Percentiles rank a stretch among this genome's conserved stretches.
These are phyloP conservation scores for Drosophila micromelanica DNA, from an alignment of 1,140 invertebrate species.

Conservation along the genomic window DNA sequence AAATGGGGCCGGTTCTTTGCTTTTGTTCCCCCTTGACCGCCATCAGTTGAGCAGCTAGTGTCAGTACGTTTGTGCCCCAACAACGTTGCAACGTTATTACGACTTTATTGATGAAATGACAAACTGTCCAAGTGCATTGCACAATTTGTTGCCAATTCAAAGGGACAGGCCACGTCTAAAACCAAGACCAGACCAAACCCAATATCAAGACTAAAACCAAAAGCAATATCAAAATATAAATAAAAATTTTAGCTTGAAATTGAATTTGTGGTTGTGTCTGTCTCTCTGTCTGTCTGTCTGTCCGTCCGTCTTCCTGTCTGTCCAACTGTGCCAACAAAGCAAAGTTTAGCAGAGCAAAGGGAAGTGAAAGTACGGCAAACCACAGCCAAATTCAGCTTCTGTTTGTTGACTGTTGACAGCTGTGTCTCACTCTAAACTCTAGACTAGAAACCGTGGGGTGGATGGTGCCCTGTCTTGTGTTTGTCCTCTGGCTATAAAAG, in stretches of 20 bases:
- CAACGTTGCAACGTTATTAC: neutral
- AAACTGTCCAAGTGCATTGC: neutral
- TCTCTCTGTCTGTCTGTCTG: neutral
- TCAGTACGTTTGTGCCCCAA: too few species aligned
- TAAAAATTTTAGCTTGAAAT: neutral
- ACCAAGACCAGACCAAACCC: too few species aligned
- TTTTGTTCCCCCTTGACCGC: too few species aligned
- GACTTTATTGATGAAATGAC: neutral
- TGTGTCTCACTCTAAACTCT: neutral
- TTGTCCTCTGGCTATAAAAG: neutral
- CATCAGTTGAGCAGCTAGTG: too few species aligned
- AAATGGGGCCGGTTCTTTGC: neutral
- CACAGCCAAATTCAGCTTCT: conserved; percentile 2
- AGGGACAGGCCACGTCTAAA: neutral
- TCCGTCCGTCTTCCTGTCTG: neutral
- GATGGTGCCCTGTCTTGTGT: neutral
- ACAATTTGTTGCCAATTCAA: neutral
- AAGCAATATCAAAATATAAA: neutral
- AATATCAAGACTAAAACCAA: neutral
- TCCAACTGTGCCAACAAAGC: neutral
- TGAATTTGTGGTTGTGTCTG: conserved; percentile 4
- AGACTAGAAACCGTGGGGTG: too few species aligned
- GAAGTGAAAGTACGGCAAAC: too few species aligned
- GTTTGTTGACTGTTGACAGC: neutral
- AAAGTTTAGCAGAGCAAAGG: too few species aligned